A percentile compares a stretch with the other conserved stretches of the same genome.
These are phyloP conservation scores for Fundulus diaphanus DNA, from an alignment of 2,797 vertebrate species.

Conservation along the genomic window DNA sequence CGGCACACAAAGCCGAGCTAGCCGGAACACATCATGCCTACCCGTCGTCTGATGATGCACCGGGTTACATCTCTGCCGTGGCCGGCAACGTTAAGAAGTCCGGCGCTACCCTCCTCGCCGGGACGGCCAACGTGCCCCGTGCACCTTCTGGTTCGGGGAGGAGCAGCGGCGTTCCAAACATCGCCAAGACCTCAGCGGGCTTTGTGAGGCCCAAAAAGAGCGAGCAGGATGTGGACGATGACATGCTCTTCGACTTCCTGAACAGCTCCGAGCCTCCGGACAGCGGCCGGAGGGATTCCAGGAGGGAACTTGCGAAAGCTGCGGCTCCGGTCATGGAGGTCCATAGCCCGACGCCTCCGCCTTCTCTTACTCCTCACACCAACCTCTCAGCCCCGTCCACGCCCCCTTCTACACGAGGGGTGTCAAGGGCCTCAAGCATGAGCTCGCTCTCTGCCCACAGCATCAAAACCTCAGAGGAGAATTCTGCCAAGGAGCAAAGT, in stretches of 20 bases:
- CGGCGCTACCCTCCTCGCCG: constrained; percentile 84
- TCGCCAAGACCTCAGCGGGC: constrained; percentile 81
- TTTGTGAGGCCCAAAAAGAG: constrained; percentile 93
- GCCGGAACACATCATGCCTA: constrained; percentile 65
- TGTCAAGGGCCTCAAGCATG: constrained; percentile 85
- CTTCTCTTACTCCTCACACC: constrained; percentile 31
- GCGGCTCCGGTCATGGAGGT: constrained; percentile 43
- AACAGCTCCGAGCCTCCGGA: constrained; percentile 93
- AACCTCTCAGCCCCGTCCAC: constrained; percentile 73
- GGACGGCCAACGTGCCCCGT: constrained; percentile 78
- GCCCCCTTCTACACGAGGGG: constrained; percentile 75
- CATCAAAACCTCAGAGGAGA: constrained; percentile 84
- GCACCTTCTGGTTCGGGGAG: constrained; percentile 56
- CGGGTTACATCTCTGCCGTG: constrained; percentile 85
- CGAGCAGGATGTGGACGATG: constrained; percentile 91
- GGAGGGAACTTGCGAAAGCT: constrained; percentile 81
- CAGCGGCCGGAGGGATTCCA: constrained; percentile 83
- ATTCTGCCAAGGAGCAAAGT: constrained; percentile 78
- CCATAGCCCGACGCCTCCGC: constrained; percentile 50
- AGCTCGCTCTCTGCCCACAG: constrained; percentile 86
- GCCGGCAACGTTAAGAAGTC: constrained; percentile 91
- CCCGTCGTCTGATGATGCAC: constrained; percentile 67
- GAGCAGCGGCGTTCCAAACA: constrained; percentile 30
- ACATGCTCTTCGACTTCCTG: constrained; percentile 96
- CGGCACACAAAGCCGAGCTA: constrained; percentile 35